phyloP scores from a whole-genome alignment of 1,140 invertebrate species.

The Brachionus koreanus region DNA sequence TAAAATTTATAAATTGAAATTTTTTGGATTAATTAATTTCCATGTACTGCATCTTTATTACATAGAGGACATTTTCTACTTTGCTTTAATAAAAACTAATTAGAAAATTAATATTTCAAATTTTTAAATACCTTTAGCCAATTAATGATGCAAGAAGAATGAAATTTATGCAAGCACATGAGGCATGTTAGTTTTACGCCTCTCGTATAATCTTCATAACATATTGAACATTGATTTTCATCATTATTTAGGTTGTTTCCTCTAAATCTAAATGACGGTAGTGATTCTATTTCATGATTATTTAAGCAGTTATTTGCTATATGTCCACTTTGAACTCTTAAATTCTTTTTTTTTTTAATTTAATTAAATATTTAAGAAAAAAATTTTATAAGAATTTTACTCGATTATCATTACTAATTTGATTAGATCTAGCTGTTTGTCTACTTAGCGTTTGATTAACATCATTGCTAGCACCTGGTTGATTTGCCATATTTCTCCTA shows the following conservation, averaged over 20 bases:
- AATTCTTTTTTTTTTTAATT: neutral
- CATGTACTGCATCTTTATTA: conserved; percentile 15
- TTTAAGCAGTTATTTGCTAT: neutral
- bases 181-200: neutral
- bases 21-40: neutral
- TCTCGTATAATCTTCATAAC: neutral
- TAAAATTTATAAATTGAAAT: too few species aligned
- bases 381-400: neutral
- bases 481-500: too few species aligned
- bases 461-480: neutral
- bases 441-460: neutral
- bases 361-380: neutral
- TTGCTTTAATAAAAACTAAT: neutral
- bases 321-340: neutral
- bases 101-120: neutral
- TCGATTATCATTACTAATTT: neutral
- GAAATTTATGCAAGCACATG: conserved; percentile 24
- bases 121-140: conserved; percentile 22
- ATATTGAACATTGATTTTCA: conserved; percentile 40
- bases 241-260: neutral
- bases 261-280: neutral
- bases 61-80: conserved; percentile 39
- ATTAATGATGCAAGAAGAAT: neutral
- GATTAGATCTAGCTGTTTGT: neutral
- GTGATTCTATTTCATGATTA: conserved; percentile 4